Conservation (phyloP, 1,140 invertebrate genomes). For the Brachionus asplanchnoidis region DNA sequence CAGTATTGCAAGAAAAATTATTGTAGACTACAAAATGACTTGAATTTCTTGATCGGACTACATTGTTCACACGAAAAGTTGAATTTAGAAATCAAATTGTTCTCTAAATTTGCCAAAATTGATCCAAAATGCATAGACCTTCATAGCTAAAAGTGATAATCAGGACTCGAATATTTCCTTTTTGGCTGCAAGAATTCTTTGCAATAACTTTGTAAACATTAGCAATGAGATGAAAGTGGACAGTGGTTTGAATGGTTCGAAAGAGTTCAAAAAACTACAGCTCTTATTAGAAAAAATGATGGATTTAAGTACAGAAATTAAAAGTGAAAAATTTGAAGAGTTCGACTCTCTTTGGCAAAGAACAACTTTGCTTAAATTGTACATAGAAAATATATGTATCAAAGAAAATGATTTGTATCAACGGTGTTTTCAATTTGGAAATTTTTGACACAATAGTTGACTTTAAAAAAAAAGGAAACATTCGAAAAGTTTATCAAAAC, state of each 20-base stretch:
- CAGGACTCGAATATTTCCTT: not conserved
- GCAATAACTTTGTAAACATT: not conserved
- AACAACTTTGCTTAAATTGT: not conserved
- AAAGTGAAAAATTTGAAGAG: not conserved
- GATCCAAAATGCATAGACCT: not conserved
- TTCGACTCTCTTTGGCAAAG: slow-evolving; percentile 2
- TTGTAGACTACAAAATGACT: not conserved
- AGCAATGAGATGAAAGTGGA: not conserved
- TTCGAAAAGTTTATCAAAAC: not conserved
- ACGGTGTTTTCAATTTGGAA: not conserved
- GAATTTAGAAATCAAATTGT: not conserved
- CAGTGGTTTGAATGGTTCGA: slow-evolving; percentile 1
- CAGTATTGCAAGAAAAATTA: not conserved
- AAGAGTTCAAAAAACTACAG: not conserved
- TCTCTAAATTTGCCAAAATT: slow-evolving; percentile 9
- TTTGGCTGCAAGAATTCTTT: not conserved
- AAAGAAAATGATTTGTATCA: not conserved
- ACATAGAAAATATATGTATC: slow-evolving; percentile 10
- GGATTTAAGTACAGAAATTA: not conserved
- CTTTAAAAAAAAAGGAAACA: not conserved
- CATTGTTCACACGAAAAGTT: not conserved
- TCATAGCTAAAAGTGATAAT: slow-evolving; percentile 2
- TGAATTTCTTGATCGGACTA: not conserved
- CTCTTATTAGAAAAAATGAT: not conserved
- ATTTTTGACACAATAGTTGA: not conserved